Conservation (phyloP, 2,797 vertebrate genomes). For the Menidia menidia region DNA sequence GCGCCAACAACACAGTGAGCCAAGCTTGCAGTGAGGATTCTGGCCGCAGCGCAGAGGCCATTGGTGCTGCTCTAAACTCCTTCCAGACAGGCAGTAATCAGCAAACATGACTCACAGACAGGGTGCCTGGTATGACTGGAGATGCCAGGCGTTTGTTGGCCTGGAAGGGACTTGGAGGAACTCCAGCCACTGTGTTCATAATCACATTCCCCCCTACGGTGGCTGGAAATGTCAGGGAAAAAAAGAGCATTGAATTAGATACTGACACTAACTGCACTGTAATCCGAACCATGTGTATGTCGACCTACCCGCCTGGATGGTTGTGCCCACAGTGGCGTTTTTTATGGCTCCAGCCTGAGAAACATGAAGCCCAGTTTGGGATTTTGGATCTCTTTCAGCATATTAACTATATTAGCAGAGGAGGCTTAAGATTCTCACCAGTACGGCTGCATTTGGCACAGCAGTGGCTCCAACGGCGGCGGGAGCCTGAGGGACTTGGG, state of each 20-base stretch:
- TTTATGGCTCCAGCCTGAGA: constrained; percentile 90
- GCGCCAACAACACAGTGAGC: constrained; percentile 18
- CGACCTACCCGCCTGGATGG: constrained; percentile 89
- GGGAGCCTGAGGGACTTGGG: constrained; percentile 81
- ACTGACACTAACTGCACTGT: constrained; percentile 20
- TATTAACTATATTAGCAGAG: not conserved
- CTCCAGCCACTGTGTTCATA: constrained; percentile 90
- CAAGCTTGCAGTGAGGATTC: not conserved
- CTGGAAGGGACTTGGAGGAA: constrained; percentile 89
- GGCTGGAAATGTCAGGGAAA: constrained; percentile 74
- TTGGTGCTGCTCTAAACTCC: constrained; percentile 25
- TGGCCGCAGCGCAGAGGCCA: constrained; percentile 23
- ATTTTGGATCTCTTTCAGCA: not conserved
- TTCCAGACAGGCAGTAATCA: constrained; percentile 36
- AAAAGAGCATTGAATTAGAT: constrained; percentile 44
- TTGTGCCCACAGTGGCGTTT: constrained; percentile 87
- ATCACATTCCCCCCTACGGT: constrained; percentile 91
- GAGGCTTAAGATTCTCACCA: constrained; percentile 82
- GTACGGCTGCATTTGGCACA: constrained; percentile 87
- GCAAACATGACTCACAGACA: constrained; percentile 86
- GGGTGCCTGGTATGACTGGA: constrained; percentile 86
- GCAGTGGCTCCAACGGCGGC: constrained; percentile 83
- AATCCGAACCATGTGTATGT: constrained; percentile 21
- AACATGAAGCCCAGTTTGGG: constrained; percentile 17
- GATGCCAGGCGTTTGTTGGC: constrained; percentile 91